Evolutionary conservation across 2,113 vertebrate genomes (phyloP).

Genomic region (Hydropotes inermis): DNA sequence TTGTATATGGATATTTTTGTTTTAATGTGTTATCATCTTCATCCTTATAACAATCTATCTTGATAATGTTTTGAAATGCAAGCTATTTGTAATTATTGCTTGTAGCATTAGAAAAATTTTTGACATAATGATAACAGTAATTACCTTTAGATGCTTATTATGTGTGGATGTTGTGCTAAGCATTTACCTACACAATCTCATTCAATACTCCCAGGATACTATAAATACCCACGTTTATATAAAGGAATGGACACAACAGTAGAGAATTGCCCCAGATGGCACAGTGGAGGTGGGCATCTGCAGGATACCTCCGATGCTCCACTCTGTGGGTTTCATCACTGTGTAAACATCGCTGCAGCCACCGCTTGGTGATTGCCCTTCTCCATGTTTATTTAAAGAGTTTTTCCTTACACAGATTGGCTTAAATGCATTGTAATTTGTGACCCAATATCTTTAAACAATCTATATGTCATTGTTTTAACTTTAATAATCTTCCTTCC

Average conservation of each 20-base stretch:
- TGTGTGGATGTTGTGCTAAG: not conserved
- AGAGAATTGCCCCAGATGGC: not conserved
- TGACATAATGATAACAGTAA: not conserved
- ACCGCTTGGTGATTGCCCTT: fast-evolving
- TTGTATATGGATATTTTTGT: not conserved
- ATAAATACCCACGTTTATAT: not conserved
- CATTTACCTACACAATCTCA: not conserved
- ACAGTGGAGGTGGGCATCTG: not conserved
- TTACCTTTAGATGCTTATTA: not conserved
- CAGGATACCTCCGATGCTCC: fast-evolving
- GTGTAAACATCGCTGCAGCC: not conserved
- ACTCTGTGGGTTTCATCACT: not conserved
- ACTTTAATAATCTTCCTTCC: not conserved
- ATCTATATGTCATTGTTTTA: not conserved
- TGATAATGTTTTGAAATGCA: not conserved
- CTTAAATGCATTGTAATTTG: not conserved
- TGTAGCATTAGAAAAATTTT: not conserved
- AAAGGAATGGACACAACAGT: not conserved
- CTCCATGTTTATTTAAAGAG: not conserved
- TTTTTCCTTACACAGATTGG: not conserved
- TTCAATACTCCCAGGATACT: not conserved
- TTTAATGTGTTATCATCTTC: not conserved
- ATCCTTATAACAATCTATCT: not conserved
- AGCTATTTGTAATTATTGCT: not conserved
- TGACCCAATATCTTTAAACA: not conserved